Evolutionary conservation across 1,140 invertebrate species (phyloP).

Genomic region (Lethrus apterus): DNA sequence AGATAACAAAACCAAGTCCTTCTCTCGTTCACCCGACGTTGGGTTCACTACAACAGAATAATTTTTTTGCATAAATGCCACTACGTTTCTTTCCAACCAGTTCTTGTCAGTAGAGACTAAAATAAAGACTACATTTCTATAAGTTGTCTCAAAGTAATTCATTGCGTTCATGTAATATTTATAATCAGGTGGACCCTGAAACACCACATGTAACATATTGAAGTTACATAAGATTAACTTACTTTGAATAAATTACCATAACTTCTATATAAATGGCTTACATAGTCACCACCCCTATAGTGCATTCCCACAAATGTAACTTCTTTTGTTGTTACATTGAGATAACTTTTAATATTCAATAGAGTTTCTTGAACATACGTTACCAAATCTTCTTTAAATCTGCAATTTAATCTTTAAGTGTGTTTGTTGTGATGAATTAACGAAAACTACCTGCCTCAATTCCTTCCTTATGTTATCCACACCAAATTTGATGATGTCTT

Average conservation of each 20-base stretch:
- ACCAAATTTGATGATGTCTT: not conserved
- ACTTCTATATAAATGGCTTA: not conserved
- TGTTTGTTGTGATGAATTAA: too few species aligned
- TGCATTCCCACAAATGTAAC: constrained; percentile 2
- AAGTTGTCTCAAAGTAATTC: not conserved
- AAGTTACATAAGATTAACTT: too few species aligned
- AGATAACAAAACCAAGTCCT: constrained; percentile 11
- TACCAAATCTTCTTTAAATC: too few species aligned
- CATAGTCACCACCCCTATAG: constrained; percentile 4
- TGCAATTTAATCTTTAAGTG: not conserved
- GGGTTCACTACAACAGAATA: not conserved
- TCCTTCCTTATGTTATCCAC: not conserved
- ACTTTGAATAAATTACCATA: not conserved
- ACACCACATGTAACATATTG: not conserved
- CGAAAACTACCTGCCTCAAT: constrained; percentile 10
- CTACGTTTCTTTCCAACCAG: not conserved
- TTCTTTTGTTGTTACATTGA: not conserved
- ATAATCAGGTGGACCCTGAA: constrained; percentile 1
- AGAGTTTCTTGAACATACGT: not conserved
- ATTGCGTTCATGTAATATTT: not conserved
- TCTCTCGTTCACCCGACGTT: not conserved
- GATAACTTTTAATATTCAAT: not conserved
- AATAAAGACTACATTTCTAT: not conserved
- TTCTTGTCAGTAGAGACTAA: not conserved
- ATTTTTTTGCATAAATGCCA: not conserved